phyloP scores from a whole-genome alignment of 2,797 vertebrate genomes.

The Tenualosa thibaudeaui region DNA sequence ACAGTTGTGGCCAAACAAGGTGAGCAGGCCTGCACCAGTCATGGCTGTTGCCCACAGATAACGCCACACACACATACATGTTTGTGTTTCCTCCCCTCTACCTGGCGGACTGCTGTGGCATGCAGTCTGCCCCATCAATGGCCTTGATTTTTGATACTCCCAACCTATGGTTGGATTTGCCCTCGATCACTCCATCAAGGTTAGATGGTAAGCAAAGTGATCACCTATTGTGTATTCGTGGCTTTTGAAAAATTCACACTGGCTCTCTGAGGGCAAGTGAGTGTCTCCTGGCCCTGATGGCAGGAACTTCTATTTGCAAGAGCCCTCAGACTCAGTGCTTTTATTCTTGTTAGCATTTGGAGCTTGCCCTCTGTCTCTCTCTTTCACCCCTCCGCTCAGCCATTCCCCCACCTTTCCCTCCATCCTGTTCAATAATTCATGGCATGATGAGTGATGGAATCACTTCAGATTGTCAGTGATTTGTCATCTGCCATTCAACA shows the following conservation, averaged over 20 bases:
- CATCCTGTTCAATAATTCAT: conserved; percentile 49
- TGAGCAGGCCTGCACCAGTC: not conserved
- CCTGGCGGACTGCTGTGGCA: too few relatives aligned
- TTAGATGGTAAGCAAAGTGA: not conserved
- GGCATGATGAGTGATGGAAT: conserved; percentile 36
- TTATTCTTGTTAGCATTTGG: not conserved
- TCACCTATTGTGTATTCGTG: not conserved
- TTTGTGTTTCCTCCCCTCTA: not conserved
- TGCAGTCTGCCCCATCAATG: not conserved
- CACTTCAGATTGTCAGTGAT: conserved; percentile 45
- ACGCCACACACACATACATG: not conserved
- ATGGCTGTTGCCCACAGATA: not conserved
- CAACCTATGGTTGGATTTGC: not conserved
- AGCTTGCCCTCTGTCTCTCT: not conserved
- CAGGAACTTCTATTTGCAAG: not conserved
- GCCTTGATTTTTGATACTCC: not conserved
- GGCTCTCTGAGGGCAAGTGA: not conserved
- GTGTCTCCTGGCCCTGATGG: not conserved
- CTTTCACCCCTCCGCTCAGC: conserved; percentile 25
- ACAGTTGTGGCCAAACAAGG: not conserved
- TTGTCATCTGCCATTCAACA: conserved; percentile 44
- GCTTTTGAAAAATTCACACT: not conserved
- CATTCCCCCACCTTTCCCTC: not conserved
- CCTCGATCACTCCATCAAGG: not conserved
- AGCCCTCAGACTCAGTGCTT: conserved; percentile 38